Conservation (phyloP, 1,140 invertebrate species). For the Andricus grossulariae region DNA sequence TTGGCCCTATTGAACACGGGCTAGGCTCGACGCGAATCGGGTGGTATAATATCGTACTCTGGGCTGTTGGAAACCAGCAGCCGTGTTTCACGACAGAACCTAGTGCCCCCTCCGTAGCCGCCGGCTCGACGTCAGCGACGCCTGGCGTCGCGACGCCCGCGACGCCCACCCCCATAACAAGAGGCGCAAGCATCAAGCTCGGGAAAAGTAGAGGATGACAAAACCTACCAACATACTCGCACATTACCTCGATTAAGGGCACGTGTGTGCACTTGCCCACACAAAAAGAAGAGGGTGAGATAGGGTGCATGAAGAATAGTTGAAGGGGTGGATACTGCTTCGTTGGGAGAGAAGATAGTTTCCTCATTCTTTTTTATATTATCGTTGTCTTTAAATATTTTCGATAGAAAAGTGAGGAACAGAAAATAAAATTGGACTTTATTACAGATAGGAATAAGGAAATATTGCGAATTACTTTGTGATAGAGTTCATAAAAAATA, state of each 20-base stretch:
- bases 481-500: too few species aligned
- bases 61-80: conserved; percentile 16
- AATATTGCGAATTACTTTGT: too few species aligned
- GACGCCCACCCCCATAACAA: conserved; percentile 48
- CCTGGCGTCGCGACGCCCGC: conserved; percentile 59
- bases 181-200: conserved; percentile 1
- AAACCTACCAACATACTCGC: conserved; percentile 8
- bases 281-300: too few species aligned
- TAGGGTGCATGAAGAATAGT: too few species aligned
- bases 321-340: too few species aligned
- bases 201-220: conserved; percentile 19
- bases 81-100: conserved; percentile 4
- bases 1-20: not conserved
- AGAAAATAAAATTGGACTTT: too few species aligned
- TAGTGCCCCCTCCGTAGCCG: conserved; percentile 37
- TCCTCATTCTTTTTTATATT: too few species aligned
- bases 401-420: too few species aligned
- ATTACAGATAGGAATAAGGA: too few species aligned
- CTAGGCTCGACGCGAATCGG: conserved; percentile 8
- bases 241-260: not conserved
- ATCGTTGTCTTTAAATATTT: too few species aligned
- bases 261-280: not conserved
- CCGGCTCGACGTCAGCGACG: conserved; percentile 60
- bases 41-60: conserved; percentile 28
- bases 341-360: too few species aligned